Evolutionary conservation across 2,797 vertebrate species (phyloP).

Genomic region (Trematomus bernacchii): DNA sequence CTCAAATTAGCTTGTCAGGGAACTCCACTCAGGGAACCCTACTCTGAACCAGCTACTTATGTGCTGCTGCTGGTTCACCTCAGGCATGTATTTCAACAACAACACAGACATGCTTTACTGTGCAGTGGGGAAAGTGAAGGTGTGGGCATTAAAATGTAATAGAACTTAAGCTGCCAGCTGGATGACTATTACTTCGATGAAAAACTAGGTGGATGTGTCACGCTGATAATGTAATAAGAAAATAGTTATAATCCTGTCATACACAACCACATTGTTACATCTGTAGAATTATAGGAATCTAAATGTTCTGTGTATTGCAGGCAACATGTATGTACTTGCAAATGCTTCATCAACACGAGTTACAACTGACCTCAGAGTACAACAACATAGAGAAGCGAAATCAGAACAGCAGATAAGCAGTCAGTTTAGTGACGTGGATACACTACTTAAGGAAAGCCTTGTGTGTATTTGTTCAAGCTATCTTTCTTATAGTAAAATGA

Average conservation of each 20-base stretch:
- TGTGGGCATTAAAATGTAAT: conserved; percentile 16
- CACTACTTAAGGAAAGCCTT: conserved; percentile 9
- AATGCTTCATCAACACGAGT: not conserved
- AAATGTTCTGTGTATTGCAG: not conserved
- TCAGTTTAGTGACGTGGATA: conserved; percentile 9
- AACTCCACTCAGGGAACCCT: conserved; percentile 34
- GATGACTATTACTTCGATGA: not conserved
- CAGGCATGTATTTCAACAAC: conserved; percentile 34
- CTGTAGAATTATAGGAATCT: conserved; percentile 4
- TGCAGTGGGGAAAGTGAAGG: not conserved
- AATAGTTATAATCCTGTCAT: conserved; percentile 10
- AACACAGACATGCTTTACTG: conserved; percentile 31
- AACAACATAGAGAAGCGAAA: not conserved
- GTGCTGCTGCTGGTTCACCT: conserved; percentile 36
- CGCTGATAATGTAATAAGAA: conserved; percentile 3
- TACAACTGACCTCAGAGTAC: not conserved
- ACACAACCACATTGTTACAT: conserved; percentile 4
- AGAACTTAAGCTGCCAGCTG: not conserved
- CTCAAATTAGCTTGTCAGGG: conserved; percentile 66
- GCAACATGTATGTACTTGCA: not conserved
- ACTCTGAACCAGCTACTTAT: conserved; percentile 45
- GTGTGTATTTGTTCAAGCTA: conserved; percentile 12
- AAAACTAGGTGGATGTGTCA: conserved; percentile 3
- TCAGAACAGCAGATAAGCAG: conserved; percentile 5
- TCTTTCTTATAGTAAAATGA: conserved; percentile 11